phyloP scores from a whole-genome alignment of 2,797 vertebrate species.

The Remorina albescens region DNA sequence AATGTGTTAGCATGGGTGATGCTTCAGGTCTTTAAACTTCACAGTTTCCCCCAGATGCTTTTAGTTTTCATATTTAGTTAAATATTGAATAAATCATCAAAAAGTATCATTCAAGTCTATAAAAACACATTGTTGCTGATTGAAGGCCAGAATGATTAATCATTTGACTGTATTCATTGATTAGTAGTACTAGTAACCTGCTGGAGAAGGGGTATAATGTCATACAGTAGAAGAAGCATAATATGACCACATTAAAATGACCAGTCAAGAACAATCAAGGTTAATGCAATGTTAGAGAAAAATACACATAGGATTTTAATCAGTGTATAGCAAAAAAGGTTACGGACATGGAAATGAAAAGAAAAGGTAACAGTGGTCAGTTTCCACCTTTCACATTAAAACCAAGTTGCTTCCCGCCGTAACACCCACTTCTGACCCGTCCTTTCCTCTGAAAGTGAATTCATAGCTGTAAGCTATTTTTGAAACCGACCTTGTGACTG shows the following conservation, averaged over 20 bases:
- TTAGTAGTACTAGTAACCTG: neutral
- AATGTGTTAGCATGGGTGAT: too few relatives aligned
- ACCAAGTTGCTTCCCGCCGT: neutral
- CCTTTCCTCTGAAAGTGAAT: slow-evolving; percentile 25
- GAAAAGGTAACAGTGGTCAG: neutral
- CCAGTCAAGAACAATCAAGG: neutral
- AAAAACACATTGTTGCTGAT: too few relatives aligned
- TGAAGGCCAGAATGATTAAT: too few relatives aligned
- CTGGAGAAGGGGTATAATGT: neutral
- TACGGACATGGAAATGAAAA: neutral
- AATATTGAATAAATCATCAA: too few relatives aligned
- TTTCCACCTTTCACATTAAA: neutral
- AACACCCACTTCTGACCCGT: slow-evolving; percentile 1
- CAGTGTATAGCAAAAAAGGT: neutral
- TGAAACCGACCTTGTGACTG: slow-evolving; percentile 54
- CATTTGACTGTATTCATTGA: too few relatives aligned
- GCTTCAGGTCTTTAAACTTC: too few relatives aligned
- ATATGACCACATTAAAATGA: neutral
- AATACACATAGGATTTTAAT: neutral
- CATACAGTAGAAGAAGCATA: neutral
- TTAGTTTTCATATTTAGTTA: too few relatives aligned
- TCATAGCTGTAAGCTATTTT: slow-evolving; percentile 36
- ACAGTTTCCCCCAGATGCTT: too few relatives aligned
- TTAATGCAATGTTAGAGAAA: neutral
- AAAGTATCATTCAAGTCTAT: too few relatives aligned